Percentiles rank a stretch among this genome's conserved stretches.
phyloP scores from a whole-genome alignment of 2,888 invertebrate species.

The Fabriciana adippe region DNA sequence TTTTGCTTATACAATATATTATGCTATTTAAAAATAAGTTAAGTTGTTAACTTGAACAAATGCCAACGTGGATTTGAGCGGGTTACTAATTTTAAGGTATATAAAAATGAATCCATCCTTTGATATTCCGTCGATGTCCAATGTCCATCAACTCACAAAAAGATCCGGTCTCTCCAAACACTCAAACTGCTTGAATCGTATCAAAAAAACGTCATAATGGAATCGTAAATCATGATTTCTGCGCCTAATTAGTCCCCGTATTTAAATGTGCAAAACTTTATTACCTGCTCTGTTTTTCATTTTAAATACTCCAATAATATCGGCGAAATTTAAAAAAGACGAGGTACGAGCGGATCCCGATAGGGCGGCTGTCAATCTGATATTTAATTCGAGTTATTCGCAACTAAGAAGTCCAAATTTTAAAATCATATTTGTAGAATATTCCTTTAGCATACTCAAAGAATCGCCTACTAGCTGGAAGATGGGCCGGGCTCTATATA shows the following conservation, averaged over 20 bases:
- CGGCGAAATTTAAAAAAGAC: neutral
- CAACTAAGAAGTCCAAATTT: conserved; percentile 19
- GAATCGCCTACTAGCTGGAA: conserved; percentile 64
- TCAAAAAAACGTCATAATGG: conserved; percentile 38
- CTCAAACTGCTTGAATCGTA: conserved; percentile 32
- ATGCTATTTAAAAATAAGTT: neutral
- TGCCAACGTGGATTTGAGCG: neutral
- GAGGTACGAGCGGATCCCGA: neutral
- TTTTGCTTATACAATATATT: no score
- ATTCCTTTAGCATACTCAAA: conserved; percentile 55
- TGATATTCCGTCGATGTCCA: conserved; percentile 35
- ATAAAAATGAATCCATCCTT: conserved; percentile 29
- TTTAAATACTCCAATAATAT: conserved; percentile 14
- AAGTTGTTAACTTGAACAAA: neutral
- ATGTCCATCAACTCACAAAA: conserved; percentile 34
- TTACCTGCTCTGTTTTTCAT: conserved; percentile 19
- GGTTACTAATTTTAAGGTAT: conserved; percentile 11
- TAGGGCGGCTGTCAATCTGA: neutral
- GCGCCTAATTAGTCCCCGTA: conserved; percentile 33
- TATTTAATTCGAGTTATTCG: no score
- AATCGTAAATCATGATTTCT: conserved; percentile 35
- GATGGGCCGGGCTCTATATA: conserved; percentile 76
- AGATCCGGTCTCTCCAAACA: conserved; percentile 35
- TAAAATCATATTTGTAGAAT: conserved; percentile 48
- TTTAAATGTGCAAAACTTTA: conserved; percentile 31